Conservation (phyloP, 2,888 invertebrate species). For the Tiliacea citrago region DNA sequence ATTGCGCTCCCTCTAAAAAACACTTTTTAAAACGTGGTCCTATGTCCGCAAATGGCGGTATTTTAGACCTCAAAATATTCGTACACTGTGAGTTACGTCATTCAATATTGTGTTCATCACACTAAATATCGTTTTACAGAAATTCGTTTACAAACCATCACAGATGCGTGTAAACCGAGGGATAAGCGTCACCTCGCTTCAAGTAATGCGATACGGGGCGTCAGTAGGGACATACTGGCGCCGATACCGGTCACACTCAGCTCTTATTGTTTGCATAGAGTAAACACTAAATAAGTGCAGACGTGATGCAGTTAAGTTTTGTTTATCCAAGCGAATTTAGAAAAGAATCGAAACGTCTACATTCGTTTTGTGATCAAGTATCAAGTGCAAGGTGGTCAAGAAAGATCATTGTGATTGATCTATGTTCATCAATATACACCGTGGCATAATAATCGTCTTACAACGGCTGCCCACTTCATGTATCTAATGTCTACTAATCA, state of each 20-base stretch:
- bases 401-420: not conserved
- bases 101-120: constrained; percentile 42
- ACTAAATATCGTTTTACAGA: constrained; percentile 40
- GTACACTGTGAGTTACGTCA: not conserved
- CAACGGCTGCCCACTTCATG: too few species aligned
- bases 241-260: constrained; percentile 56
- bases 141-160: constrained; percentile 51
- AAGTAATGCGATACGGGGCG: constrained; percentile 55
- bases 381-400: not conserved
- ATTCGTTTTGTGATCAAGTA: not conserved
- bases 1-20: not conserved
- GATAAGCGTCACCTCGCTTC: constrained; percentile 51
- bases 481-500: too few species aligned
- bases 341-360: not conserved
- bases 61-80: not conserved
- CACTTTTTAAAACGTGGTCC: not conserved
- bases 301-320: constrained; percentile 38
- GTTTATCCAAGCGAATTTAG: not conserved
- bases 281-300: constrained; percentile 44
- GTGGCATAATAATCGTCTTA: too few species aligned
- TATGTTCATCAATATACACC: too few species aligned
- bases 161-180: constrained; percentile 48
- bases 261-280: constrained; percentile 62
- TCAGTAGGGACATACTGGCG: constrained; percentile 63
- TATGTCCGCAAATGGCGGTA: not conserved